These are phyloP conservation scores for Pseudocheirus occidentalis DNA, from an alignment of 2,797 vertebrate genomes.

Conservation along the genomic window DNA sequence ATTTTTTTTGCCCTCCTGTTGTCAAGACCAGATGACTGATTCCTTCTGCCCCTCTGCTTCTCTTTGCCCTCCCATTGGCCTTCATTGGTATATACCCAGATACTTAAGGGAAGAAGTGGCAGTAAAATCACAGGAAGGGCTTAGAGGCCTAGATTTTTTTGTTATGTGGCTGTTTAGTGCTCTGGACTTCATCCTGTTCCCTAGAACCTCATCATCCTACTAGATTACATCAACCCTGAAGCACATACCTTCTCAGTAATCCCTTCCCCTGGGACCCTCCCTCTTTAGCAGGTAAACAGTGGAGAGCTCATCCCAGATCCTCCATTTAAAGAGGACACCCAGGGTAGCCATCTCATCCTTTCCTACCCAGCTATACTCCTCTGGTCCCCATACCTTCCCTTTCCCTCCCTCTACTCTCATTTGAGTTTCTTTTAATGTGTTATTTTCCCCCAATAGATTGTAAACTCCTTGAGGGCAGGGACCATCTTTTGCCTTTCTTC, in stretches of 20 bases:
- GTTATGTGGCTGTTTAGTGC: neutral
- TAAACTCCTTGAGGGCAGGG: neutral
- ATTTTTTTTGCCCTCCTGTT: neutral
- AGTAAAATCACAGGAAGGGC: neutral
- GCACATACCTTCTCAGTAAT: neutral
- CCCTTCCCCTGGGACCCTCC: neutral
- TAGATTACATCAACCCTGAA: neutral
- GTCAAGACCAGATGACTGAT: neutral
- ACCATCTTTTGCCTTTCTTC: neutral
- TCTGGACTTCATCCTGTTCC: neutral
- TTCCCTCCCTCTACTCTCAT: neutral
- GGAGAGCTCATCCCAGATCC: neutral
- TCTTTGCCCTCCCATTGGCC: neutral
- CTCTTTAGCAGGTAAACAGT: neutral
- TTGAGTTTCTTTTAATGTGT: neutral
- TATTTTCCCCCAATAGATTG: neutral
- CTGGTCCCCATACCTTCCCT: neutral
- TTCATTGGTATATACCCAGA: neutral
- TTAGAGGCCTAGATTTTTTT: neutral
- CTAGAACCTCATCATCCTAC: neutral
- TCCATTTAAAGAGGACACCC: neutral
- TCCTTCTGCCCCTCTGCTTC: neutral
- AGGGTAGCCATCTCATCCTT: no score
- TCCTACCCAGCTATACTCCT: neutral
- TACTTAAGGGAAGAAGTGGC: neutral